Conservation (phyloP, 2,113 vertebrate genomes). For the Rynchops niger region DNA sequence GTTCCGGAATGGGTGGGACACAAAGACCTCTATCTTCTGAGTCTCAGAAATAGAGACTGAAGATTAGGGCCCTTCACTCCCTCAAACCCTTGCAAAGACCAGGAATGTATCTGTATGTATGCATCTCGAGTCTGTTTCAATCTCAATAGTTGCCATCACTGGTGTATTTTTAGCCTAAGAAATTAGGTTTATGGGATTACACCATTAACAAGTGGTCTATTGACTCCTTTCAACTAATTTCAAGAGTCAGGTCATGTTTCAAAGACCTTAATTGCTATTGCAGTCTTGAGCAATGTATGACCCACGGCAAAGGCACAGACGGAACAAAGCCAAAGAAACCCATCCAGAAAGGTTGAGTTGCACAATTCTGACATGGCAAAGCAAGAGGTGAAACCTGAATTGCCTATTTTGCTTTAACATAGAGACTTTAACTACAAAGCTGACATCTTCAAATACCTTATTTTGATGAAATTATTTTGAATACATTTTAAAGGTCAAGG, state of each 20-base stretch:
- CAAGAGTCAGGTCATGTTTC: background rate
- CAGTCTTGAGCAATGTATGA: background rate
- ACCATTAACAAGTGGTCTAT: background rate
- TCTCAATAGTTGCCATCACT: background rate
- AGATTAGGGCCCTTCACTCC: background rate
- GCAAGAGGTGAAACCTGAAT: background rate
- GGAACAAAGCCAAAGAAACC: background rate
- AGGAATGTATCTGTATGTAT: background rate
- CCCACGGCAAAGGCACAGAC: background rate
- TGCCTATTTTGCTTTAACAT: background rate
- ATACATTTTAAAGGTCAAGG: background rate
- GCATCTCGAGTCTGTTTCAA: background rate
- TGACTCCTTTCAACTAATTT: background rate
- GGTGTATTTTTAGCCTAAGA: background rate
- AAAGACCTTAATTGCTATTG: background rate
- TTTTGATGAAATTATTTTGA: background rate
- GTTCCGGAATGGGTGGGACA: background rate
- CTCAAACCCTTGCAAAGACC: background rate
- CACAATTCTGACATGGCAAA: background rate
- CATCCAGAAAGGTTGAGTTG: background rate
- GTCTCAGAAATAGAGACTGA: background rate
- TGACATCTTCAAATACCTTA: background rate
- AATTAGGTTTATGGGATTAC: background rate
- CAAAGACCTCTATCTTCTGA: background rate
- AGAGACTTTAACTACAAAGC: background rate